phyloP scores from a whole-genome alignment of 1,140 invertebrate species.

The Halyomorpha halys region DNA sequence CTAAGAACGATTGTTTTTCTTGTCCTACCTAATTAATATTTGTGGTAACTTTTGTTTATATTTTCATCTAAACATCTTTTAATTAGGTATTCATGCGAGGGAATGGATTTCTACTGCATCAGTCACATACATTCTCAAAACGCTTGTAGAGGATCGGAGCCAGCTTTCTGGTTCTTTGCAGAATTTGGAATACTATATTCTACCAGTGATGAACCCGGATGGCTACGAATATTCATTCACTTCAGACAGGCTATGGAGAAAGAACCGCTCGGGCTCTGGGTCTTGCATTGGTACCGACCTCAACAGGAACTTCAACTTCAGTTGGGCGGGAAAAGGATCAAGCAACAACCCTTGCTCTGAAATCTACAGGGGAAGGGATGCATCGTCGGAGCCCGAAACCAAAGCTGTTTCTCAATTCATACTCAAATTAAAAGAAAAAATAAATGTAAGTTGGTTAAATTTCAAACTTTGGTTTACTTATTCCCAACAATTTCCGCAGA shows the following conservation, averaged over 20 bases:
- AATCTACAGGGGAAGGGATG: conserved; percentile 60
- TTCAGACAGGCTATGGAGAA: conserved; percentile 67
- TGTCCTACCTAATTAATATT: no score
- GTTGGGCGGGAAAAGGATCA: conserved; percentile 60
- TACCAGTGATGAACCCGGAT: conserved; percentile 51
- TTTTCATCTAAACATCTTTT: no score
- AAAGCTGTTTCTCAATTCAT: conserved; percentile 37
- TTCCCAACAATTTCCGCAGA: no score
- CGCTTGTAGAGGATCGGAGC: conserved; percentile 63
- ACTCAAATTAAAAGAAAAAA: conserved; percentile 28
- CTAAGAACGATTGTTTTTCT: no score
- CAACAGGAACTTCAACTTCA: conserved; percentile 58
- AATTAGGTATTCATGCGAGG: conserved; percentile 50
- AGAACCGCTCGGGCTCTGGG: conserved; percentile 45
- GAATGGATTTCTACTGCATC: conserved; percentile 72
- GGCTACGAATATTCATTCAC: conserved; percentile 53
- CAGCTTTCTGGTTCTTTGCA: conserved; percentile 55
- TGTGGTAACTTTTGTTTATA: no score
- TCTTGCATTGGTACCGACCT: conserved; percentile 47
- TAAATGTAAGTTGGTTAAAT: conserved; percentile 27
- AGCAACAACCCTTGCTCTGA: conserved; percentile 67
- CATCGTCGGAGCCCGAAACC: conserved; percentile 81
- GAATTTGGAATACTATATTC: conserved; percentile 45
- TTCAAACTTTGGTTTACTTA: not conserved
- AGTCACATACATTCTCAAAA: conserved; percentile 53